phyloP scores from a whole-genome alignment of 2,888 invertebrate genomes.

The Oscheius sp. region DNA sequence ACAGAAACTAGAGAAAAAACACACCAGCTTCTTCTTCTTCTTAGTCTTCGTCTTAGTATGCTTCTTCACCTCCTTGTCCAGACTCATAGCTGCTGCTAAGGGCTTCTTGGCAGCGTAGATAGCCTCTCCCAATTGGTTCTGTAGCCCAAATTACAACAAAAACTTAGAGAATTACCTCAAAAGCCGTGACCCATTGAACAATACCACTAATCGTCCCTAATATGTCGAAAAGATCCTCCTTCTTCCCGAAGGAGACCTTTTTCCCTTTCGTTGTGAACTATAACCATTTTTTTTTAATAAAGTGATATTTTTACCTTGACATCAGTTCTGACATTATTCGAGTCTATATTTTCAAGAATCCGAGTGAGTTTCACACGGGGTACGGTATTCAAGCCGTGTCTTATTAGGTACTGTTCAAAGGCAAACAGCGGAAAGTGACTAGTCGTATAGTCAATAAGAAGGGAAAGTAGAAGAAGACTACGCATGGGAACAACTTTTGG shows the following conservation, averaged over 20 bases:
- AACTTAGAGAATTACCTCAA: background rate
- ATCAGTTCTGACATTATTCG: background rate
- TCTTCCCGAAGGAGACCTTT: background rate
- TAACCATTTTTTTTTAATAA: background rate
- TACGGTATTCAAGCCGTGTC: background rate
- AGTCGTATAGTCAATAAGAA: background rate
- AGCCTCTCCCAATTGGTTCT: constrained; percentile 1
- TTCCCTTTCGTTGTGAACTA: background rate
- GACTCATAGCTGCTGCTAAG: background rate
- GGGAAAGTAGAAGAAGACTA: background rate
- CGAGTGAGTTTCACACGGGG: background rate
- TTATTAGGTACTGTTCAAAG: background rate
- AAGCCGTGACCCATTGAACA: constrained; percentile 3
- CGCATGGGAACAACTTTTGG: too few species aligned
- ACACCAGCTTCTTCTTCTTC: too few species aligned
- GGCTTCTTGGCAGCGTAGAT: background rate
- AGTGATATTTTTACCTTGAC: background rate
- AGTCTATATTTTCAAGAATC: background rate
- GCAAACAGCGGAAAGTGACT: background rate
- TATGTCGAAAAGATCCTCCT: background rate
- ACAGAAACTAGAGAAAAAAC: background rate
- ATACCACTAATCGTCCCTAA: constrained; percentile 7
- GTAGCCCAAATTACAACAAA: background rate
- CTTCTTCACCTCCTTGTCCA: background rate
- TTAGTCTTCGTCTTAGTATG: too few species aligned